Evolutionary conservation across 2,113 vertebrate genomes (phyloP).

Genomic region (Indri indri): DNA sequence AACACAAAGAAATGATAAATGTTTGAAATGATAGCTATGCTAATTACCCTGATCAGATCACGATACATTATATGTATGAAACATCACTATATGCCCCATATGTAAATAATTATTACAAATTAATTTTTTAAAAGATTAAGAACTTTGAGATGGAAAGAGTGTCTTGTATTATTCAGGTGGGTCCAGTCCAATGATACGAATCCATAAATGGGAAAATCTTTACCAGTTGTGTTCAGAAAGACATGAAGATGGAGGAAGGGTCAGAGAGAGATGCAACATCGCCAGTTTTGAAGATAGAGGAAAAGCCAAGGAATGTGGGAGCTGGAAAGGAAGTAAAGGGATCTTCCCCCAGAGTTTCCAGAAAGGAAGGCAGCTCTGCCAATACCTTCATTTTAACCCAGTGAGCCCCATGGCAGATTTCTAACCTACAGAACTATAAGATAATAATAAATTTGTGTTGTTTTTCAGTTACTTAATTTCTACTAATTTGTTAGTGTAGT

Average conservation of each 20-base stretch:
- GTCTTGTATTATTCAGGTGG: not conserved
- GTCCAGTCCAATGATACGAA: not conserved
- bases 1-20: not conserved
- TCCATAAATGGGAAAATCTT: not conserved
- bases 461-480: not conserved
- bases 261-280: not conserved
- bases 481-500: not conserved
- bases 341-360: not conserved
- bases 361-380: not conserved
- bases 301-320: not conserved
- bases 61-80: not conserved
- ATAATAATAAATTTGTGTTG: not conserved
- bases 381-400: not conserved
- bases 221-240: not conserved
- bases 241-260: not conserved
- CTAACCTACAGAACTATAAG: not conserved
- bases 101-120: not conserved
- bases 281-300: not conserved
- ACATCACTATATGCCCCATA: not conserved
- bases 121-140: not conserved
- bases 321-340: not conserved
- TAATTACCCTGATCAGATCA: not conserved
- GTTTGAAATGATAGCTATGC: not conserved
- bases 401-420: not conserved
- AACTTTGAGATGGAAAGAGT: not conserved